phyloP scores from a whole-genome alignment of 2,113 vertebrate genomes.

The Psammodynastes pulverulentus region DNA sequence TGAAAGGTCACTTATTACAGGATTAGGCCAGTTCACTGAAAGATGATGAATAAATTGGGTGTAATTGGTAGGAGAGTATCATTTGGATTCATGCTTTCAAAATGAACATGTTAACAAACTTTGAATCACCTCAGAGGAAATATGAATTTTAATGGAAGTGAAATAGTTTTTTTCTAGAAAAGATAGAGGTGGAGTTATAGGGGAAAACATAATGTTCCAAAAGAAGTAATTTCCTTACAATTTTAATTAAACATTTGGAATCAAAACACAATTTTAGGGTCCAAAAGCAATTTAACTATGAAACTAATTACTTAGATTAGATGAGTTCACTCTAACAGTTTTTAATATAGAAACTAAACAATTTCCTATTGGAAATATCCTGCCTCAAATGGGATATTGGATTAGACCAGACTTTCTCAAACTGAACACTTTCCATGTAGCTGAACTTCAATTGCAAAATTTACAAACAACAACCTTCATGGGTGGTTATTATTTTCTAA shows the following conservation, averaged over 20 bases:
- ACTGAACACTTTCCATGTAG: neutral
- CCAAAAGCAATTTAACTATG: neutral
- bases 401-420: neutral
- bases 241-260: neutral
- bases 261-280: neutral
- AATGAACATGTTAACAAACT: neutral
- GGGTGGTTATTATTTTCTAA: neutral
- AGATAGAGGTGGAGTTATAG: neutral
- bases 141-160: neutral
- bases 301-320: neutral
- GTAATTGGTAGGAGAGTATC: neutral
- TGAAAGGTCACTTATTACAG: neutral
- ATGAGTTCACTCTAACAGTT: neutral
- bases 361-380: neutral
- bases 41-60: neutral
- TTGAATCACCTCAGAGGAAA: neutral
- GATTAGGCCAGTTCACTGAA: neutral
- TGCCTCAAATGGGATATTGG: neutral
- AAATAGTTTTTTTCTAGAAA: neutral
- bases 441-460: neutral
- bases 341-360: neutral
- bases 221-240: neutral
- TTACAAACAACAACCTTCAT: neutral
- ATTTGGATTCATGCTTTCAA: neutral
- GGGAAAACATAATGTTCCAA: neutral